phyloP scores from a whole-genome alignment of 2,113 vertebrate species.

The Camelus dromedarius region DNA sequence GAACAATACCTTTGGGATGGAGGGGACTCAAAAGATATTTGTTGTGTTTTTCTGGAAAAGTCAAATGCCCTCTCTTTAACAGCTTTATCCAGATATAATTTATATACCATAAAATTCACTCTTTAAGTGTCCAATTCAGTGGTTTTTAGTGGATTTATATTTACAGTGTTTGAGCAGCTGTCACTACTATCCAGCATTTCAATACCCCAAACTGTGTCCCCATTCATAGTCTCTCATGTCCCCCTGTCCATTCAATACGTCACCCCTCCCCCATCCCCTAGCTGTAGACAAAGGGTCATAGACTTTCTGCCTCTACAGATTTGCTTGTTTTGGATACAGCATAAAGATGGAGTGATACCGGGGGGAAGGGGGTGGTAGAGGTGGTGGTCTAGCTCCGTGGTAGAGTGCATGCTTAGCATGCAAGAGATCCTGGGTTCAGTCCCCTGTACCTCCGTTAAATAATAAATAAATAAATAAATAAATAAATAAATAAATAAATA shows the following conservation, averaged over 20 bases:
- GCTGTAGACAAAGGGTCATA: background rate
- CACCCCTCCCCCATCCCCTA: no score
- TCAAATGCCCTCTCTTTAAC: background rate
- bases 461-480: no score
- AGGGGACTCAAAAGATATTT: background rate
- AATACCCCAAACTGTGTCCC: background rate
- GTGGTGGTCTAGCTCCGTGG: no score
- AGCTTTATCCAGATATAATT: background rate
- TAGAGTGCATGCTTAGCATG: no score
- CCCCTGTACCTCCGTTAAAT: no score
- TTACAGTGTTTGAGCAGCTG: rapidly evolving
- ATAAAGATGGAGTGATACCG: background rate
- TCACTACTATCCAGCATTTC: background rate
- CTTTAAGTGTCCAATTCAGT: background rate
- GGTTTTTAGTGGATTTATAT: background rate
- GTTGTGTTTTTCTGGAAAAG: background rate
- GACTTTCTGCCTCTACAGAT: background rate
- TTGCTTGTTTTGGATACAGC: background rate
- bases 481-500: no score
- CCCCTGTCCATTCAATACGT: rapidly evolving
- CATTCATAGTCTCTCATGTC: background rate
- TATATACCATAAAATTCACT: background rate
- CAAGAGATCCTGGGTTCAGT: no score
- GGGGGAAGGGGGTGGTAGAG: no score
- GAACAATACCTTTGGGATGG: background rate